Evolutionary conservation across 2,888 invertebrate genomes (phyloP).

Genomic region (Agriopis marginaria): DNA sequence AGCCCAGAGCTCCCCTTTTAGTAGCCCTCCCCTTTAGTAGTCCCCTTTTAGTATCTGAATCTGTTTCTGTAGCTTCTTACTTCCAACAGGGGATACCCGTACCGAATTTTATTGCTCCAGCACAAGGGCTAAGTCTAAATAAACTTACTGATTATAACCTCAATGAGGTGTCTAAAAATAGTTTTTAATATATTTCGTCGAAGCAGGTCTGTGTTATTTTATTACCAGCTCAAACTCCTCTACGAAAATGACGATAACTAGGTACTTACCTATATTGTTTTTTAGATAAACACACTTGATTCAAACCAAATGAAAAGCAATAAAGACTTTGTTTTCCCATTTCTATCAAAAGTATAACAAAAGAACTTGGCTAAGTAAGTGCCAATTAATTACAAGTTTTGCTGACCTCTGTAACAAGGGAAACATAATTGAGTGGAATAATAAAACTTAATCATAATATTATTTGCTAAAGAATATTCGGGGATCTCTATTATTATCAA

Average conservation of each 20-base stretch:
- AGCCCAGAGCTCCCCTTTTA: too few relatives aligned
- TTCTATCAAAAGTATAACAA: not conserved
- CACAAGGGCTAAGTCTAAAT: too few relatives aligned
- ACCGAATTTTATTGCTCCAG: too few relatives aligned
- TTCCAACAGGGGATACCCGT: too few relatives aligned
- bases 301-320: not conserved
- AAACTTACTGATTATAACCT: too few relatives aligned
- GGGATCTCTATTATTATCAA: not conserved
- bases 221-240: not conserved
- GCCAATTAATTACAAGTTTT: conserved; percentile 31
- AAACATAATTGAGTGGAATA: conserved; percentile 26
- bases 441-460: conserved; percentile 20
- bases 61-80: too few relatives aligned
- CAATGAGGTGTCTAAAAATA: not conserved
- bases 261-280: not conserved
- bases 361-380: conserved; percentile 24
- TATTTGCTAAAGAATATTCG: conserved; percentile 7
- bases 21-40: too few relatives aligned
- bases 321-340: conserved; percentile 5
- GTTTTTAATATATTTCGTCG: not conserved
- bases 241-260: not conserved
- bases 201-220: not conserved
- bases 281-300: not conserved
- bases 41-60: too few relatives aligned
- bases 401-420: conserved; percentile 22